phyloP scores from a whole-genome alignment of 2,113 vertebrate genomes.

The Nycticorax nycticorax region DNA sequence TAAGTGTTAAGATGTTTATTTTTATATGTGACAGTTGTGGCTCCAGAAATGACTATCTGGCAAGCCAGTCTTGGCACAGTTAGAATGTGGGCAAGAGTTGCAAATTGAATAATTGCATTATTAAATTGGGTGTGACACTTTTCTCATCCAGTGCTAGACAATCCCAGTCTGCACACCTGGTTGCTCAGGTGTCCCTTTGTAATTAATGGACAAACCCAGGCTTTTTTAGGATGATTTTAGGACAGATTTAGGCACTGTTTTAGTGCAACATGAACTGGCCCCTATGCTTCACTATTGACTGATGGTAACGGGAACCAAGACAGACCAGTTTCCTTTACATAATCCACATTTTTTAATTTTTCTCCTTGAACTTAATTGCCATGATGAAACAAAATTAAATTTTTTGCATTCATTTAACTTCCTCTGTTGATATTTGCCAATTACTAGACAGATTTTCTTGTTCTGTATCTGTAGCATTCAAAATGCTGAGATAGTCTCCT shows the following conservation, averaged over 20 bases:
- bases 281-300: not conserved
- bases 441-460: not conserved
- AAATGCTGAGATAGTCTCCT: not conserved
- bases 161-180: not conserved
- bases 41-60: not conserved
- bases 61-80: not conserved
- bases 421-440: not conserved
- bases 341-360: rapidly evolving
- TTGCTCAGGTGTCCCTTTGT: not conserved
- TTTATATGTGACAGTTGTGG: not conserved
- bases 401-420: not conserved
- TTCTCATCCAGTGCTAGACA: not conserved
- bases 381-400: not conserved
- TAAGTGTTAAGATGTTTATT: not conserved
- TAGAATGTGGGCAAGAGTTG: too few species aligned
- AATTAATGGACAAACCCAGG: not conserved
- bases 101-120: not conserved
- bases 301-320: rapidly evolving
- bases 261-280: not conserved
- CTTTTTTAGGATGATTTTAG: not conserved
- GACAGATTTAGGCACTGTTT: not conserved
- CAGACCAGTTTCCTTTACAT: rapidly evolving
- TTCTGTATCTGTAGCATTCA: not conserved
- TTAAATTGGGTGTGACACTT: not conserved
- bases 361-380: not conserved